Evolutionary conservation across 2,888 invertebrate species (phyloP), one percentile per base, ranked within the genome.

Genomic region (Tetrapedia diversipes): DNA sequence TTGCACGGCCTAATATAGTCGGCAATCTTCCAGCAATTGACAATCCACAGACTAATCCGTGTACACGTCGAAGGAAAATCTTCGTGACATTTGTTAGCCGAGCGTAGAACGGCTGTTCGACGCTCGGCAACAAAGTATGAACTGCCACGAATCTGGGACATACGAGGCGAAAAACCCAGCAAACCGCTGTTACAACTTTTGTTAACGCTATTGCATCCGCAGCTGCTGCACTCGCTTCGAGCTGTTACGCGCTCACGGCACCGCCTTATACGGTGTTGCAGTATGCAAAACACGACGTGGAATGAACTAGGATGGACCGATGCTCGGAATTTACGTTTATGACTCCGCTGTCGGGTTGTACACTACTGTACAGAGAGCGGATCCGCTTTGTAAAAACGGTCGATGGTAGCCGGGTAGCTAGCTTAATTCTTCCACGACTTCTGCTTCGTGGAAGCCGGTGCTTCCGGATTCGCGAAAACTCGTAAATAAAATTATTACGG

Each of bases 131-230:
- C 47, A 57, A 68, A 66, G 68, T 59, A 53, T 64, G 60, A 64
- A 66, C 43, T 53, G 66, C 67, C 51, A 41, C 34, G 54, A 67
- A 65, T 64, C 68, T 59, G 59, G 64, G 54, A 67, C 60, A 34
- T 49, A 61, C 22, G 59, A 47, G 37, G 43, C 43, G 29, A 56
- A 59, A 73, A 73, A 56, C 24, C 32, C 24, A n/a, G 43, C 53
- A 57, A n/a, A 51, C 49, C 41, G 67, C 60, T 63, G 79, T 73
- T 64, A 78, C 71, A 83, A 83, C 71, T 74, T 79, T 78, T 69
- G 81, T 77, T 82, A 80, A 76, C 84, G 85, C 80, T 78, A 81
- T 80, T 76, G 77, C 82, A 82, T 63, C 72, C 65, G n/a, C n/a
- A 60, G 66, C 77, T 43, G 83, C 51, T 61, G 79, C 71, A 61